Conservation (phyloP, 2,888 invertebrate genomes). For the Ophion obscuratus region DNA sequence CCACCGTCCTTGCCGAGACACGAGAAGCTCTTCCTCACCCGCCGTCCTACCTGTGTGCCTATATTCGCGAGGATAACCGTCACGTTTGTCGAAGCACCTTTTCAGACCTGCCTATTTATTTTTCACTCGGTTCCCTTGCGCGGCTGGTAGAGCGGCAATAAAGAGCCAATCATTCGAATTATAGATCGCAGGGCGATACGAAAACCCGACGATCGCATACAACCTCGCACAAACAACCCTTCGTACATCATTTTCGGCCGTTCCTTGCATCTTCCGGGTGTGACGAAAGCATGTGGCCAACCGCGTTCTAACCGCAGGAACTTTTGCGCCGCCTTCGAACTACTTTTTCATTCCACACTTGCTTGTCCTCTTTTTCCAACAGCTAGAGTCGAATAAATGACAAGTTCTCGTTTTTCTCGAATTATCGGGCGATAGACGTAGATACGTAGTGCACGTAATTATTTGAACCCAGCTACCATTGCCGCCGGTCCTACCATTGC, state of each 20-base stretch:
- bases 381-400: constrained; percentile 72
- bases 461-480: not conserved
- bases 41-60: not conserved
- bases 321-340: constrained; percentile 62
- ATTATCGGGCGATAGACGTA: constrained; percentile 50
- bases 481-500: too few species aligned
- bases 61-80: constrained; percentile 46
- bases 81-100: constrained; percentile 28
- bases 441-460: not conserved
- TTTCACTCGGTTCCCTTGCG: not conserved
- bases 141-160: constrained; percentile 56
- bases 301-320: constrained; percentile 73
- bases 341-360: constrained; percentile 75
- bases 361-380: constrained; percentile 35
- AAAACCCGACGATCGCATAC: constrained; percentile 32
- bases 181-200: constrained; percentile 44
- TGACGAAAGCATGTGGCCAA: constrained; percentile 37
- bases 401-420: constrained; percentile 54
- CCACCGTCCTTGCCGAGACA: constrained; percentile 62
- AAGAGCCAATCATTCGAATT: constrained; percentile 66
- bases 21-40: constrained; percentile 17
- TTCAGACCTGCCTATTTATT: not conserved
- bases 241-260: not conserved
- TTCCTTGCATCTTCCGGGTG: not conserved
- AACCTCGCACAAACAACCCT: constrained; percentile 3